These are phyloP conservation scores for Macrocentrus cingulum DNA, from an alignment of 1,140 invertebrate species.

Conservation along the genomic window DNA sequence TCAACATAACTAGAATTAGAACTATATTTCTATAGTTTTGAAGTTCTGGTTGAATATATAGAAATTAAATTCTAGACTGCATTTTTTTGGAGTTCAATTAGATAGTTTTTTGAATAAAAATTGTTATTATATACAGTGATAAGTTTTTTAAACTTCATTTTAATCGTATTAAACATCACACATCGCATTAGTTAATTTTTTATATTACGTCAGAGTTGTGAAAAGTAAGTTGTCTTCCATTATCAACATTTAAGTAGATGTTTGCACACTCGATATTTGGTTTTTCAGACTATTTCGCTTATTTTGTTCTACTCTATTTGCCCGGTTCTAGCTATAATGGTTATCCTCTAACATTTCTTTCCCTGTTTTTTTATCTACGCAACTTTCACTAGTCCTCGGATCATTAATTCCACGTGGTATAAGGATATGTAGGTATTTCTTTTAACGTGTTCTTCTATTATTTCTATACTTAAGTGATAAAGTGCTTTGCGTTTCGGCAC, in stretches of 20 bases:
- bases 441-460: not conserved
- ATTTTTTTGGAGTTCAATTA: not conserved
- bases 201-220: not conserved
- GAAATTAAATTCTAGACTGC: slow-evolving; percentile 9
- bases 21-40: slow-evolving; percentile 39
- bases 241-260: not conserved
- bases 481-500: slow-evolving; percentile 10
- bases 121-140: too few species aligned
- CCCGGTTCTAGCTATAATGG: too few species aligned
- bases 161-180: not conserved
- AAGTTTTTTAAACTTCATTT: not conserved
- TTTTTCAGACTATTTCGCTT: not conserved
- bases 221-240: not conserved
- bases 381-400: not conserved
- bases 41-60: not conserved
- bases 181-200: not conserved
- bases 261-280: too few species aligned
- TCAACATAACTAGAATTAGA: slow-evolving; percentile 42
- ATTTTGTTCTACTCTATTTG: too few species aligned
- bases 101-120: too few species aligned
- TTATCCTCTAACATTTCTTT: too few species aligned
- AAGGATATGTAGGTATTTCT: not conserved
- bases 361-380: not conserved
- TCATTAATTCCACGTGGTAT: not conserved
- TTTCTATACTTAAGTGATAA: not conserved